Conservation (phyloP, 2,797 vertebrate species). For the Pempheris klunzingeri region DNA sequence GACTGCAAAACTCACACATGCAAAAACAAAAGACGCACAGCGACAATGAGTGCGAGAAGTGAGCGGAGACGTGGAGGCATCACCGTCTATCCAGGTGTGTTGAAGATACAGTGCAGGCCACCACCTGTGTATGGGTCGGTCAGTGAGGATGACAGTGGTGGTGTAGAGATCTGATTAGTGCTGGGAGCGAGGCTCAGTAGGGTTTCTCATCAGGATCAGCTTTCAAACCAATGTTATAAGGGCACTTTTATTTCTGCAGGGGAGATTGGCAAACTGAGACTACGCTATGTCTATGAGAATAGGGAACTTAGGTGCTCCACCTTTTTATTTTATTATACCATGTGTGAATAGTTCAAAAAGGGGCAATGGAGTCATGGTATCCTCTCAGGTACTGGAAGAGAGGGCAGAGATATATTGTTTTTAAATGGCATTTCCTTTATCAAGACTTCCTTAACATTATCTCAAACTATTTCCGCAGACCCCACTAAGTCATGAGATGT, state of each 20-base stretch:
- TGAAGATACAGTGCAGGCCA: slow-evolving; percentile 44
- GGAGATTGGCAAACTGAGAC: slow-evolving; percentile 24
- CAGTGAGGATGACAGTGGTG: slow-evolving; percentile 41
- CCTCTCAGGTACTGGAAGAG: background rate
- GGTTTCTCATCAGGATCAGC: slow-evolving; percentile 78
- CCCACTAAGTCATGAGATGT: background rate
- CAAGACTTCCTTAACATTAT: slow-evolving; percentile 17
- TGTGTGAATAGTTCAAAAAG: background rate
- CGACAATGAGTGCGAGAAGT: slow-evolving; percentile 25
- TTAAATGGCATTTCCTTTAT: slow-evolving; percentile 7
- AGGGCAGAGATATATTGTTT: background rate
- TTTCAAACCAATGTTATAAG: slow-evolving; percentile 64
- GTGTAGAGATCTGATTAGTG: slow-evolving; percentile 69
- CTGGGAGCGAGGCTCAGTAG: slow-evolving; percentile 63
- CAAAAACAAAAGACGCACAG: slow-evolving; percentile 33
- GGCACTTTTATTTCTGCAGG: slow-evolving; percentile 42
- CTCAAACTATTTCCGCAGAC: slow-evolving; percentile 12
- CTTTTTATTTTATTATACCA: background rate
- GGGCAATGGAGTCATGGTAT: background rate
- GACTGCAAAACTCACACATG: slow-evolving; percentile 43
- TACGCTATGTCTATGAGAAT: background rate
- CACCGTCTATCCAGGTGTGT: slow-evolving; percentile 64
- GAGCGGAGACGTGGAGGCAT: slow-evolving; percentile 44
- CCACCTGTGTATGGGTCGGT: slow-evolving; percentile 23
- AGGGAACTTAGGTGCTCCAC: background rate